These are phyloP conservation scores for Druon quercuslanigerum DNA, from an alignment of 1,140 invertebrate species.

Conservation along the genomic window DNA sequence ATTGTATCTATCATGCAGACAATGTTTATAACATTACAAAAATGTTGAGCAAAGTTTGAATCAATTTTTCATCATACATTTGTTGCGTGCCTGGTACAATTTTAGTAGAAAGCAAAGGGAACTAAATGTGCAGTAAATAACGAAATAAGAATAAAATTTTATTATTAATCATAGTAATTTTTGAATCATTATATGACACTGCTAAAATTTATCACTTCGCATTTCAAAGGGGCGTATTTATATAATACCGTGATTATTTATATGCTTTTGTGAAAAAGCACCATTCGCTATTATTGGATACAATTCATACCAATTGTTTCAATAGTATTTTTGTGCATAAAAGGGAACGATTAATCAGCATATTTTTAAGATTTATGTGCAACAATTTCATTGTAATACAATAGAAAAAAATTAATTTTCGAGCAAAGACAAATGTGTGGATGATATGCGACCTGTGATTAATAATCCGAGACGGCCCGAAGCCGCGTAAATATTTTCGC, in stretches of 20 bases:
- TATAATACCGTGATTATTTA: slow-evolving; percentile 27
- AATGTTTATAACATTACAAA: background rate
- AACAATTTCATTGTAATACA: background rate
- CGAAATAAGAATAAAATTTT: no score
- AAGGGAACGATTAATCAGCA: background rate
- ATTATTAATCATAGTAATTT: no score
- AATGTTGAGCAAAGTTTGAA: background rate
- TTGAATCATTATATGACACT: no score
- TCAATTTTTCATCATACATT: no score
- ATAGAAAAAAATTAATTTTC: slow-evolving; percentile 4
- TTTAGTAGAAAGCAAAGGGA: no score
- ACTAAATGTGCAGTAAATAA: no score
- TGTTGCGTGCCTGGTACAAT: no score
- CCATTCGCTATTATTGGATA: background rate
- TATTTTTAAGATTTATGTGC: background rate
- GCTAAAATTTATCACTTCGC: background rate
- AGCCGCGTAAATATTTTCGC: slow-evolving; percentile 2
- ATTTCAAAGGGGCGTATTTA: background rate
- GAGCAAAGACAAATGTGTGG: background rate
- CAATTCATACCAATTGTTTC: background rate
- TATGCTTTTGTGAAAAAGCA: slow-evolving; percentile 4
- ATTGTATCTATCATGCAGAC: background rate
- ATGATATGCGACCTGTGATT: slow-evolving; percentile 23
- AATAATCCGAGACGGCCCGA: background rate
- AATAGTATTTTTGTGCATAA: background rate